Conservation (phyloP, 2,888 invertebrate genomes). For the Galerucella calmariensis region DNA sequence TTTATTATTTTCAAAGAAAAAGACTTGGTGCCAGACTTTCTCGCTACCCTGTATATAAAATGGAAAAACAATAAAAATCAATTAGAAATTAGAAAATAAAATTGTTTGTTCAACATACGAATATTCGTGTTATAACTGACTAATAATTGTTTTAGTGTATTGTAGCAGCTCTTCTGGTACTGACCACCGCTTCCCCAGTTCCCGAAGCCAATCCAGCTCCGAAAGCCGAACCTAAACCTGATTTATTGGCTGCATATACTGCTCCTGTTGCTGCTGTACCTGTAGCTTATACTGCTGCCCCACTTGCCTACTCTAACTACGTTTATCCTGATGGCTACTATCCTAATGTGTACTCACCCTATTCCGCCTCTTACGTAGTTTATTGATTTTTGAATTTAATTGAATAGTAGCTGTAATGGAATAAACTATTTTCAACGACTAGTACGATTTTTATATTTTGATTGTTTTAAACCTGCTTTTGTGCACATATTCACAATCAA, state of each 20-base stretch:
- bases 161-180: constrained; percentile 2
- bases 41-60: too few species aligned
- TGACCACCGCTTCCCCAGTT: background rate
- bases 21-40: too few species aligned
- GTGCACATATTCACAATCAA: too few species aligned
- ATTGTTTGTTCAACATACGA: too few species aligned
- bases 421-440: too few species aligned
- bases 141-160: background rate
- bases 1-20: too few species aligned
- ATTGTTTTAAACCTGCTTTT: too few species aligned
- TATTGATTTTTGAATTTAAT: background rate
- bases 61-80: too few species aligned
- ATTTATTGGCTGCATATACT: background rate
- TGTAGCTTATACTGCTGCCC: constrained; percentile 16
- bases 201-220: constrained; percentile 3
- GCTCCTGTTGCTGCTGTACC: constrained; percentile 23
- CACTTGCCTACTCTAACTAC: constrained; percentile 15
- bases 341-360: constrained; percentile 10
- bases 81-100: too few species aligned
- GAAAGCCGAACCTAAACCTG: constrained; percentile 6
- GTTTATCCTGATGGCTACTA: constrained; percentile 11
- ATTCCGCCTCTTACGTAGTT: constrained; percentile 18
- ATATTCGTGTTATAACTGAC: too few species aligned
- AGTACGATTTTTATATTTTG: too few species aligned
- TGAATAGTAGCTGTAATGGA: too few species aligned